Percentiles rank a stretch among this genome's conserved stretches.
phyloP scores from a whole-genome alignment of 2,888 invertebrate species.

The Psylliodes chrysocephalus region DNA sequence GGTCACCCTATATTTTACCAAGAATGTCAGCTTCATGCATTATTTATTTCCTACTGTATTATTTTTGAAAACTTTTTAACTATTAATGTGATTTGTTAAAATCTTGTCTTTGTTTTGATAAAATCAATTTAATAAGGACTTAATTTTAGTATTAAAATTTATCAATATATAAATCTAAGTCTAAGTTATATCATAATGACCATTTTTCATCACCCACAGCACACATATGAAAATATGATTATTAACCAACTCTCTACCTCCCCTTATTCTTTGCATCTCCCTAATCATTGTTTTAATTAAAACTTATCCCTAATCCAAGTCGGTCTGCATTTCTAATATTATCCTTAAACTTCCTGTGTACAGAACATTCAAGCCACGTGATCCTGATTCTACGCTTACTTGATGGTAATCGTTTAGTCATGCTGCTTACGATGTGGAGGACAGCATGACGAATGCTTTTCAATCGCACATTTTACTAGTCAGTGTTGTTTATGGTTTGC shows the following conservation, averaged over 20 bases:
- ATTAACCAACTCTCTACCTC: background rate
- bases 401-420: slow-evolving; percentile 24
- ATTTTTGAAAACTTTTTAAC: too few relatives aligned
- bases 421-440: slow-evolving; percentile 24
- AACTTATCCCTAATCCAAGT: background rate
- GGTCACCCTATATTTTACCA: too few relatives aligned
- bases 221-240: too few relatives aligned
- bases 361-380: slow-evolving; percentile 7
- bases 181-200: too few relatives aligned
- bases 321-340: slow-evolving; percentile 17
- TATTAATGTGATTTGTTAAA: too few relatives aligned
- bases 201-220: too few relatives aligned
- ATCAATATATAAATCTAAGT: too few relatives aligned
- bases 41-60: too few relatives aligned
- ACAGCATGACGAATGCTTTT: slow-evolving; percentile 39
- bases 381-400: slow-evolving; percentile 14
- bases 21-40: too few relatives aligned
- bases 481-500: slow-evolving; percentile 19
- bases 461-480: slow-evolving; percentile 30
- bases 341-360: slow-evolving; percentile 3
- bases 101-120: too few relatives aligned
- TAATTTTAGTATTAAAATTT: too few relatives aligned
- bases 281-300: slow-evolving; percentile 19
- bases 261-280: background rate
- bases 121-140: too few relatives aligned